A percentile compares a stretch with the other conserved stretches of the same genome.
These are phyloP conservation scores for Muscicapa striata DNA, from an alignment of 2,797 vertebrate genomes.

Conservation along the genomic window DNA sequence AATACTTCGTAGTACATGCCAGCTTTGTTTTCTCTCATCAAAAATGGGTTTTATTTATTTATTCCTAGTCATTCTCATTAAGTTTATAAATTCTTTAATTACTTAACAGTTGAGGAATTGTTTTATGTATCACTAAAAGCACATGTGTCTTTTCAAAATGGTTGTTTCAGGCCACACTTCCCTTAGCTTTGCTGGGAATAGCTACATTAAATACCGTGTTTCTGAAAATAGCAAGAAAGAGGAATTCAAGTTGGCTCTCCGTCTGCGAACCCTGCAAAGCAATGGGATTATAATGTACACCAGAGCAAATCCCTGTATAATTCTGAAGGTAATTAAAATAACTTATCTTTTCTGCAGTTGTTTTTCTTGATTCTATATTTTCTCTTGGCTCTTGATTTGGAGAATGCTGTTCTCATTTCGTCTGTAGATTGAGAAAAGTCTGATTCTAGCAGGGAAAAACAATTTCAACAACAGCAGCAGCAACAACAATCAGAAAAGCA, in stretches of 20 bases:
- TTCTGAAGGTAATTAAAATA: slow-evolving; percentile 89
- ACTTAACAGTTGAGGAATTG: slow-evolving; percentile 15
- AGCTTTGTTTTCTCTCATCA: not conserved
- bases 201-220: slow-evolving; percentile 95
- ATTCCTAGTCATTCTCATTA: slow-evolving; percentile 25
- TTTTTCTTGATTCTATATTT: slow-evolving; percentile 49
- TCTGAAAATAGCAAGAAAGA: slow-evolving; percentile 86
- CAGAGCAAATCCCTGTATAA: slow-evolving; percentile 88
- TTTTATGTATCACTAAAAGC: slow-evolving; percentile 48
- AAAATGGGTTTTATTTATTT: slow-evolving; percentile 4
- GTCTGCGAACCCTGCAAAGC: slow-evolving; percentile 94
- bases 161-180: slow-evolving; percentile 89
- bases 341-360: slow-evolving; percentile 45
- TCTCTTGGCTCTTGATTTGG: slow-evolving; percentile 43
- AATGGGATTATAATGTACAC: slow-evolving; percentile 96
- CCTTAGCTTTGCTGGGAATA: slow-evolving; percentile 96
- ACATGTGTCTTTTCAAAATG: slow-evolving; percentile 54
- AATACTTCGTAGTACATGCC: not conserved
- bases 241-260: slow-evolving; percentile 90
- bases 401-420: slow-evolving; percentile 47
- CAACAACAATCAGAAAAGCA: slow-evolving; percentile 18
- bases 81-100: slow-evolving; percentile 17
- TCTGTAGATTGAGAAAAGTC: slow-evolving; percentile 53
- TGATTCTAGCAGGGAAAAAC: slow-evolving; percentile 13
- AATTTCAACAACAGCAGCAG: slow-evolving; percentile 9